Evolutionary conservation across 2,113 vertebrate species (phyloP).

Genomic region (Sphaerodactylus townsendi): DNA sequence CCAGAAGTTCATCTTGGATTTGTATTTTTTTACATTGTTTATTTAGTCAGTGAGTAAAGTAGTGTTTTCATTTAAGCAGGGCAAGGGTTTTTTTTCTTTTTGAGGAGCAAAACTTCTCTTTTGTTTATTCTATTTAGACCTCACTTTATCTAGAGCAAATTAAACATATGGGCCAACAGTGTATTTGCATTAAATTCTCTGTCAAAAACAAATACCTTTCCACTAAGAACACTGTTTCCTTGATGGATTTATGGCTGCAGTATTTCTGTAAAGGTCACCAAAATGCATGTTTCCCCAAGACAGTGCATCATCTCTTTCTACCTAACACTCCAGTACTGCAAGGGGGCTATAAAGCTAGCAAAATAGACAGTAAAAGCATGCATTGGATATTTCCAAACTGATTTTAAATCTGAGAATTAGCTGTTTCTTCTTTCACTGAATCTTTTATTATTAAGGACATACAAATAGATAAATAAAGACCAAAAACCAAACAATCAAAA

Average conservation of each 20-base stretch:
- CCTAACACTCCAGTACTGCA: no score
- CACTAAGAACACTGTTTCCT: background rate
- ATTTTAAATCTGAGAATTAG: no score
- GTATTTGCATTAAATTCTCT: constrained; percentile 5
- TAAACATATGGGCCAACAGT: background rate
- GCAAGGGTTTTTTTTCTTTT: background rate
- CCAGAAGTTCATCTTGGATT: background rate
- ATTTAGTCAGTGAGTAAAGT: background rate
- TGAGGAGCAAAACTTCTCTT: constrained; percentile 11
- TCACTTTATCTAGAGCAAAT: constrained; percentile 28
- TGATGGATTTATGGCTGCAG: constrained; percentile 14
- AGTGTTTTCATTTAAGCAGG: background rate
- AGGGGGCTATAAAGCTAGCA: no score
- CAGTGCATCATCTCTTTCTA: no score
- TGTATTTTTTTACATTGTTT: background rate
- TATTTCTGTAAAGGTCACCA: background rate
- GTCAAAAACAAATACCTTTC: constrained; percentile 28
- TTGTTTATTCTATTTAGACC: constrained; percentile 34
- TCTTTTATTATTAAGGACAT: no score
- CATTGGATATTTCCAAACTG: no score
- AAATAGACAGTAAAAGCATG: no score
- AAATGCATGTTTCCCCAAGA: background rate
- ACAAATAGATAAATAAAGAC: no score
- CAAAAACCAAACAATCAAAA: no score
- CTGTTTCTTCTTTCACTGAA: no score